phyloP scores from a whole-genome alignment of 2,888 invertebrate genomes.

The Agrotis exclamationis region DNA sequence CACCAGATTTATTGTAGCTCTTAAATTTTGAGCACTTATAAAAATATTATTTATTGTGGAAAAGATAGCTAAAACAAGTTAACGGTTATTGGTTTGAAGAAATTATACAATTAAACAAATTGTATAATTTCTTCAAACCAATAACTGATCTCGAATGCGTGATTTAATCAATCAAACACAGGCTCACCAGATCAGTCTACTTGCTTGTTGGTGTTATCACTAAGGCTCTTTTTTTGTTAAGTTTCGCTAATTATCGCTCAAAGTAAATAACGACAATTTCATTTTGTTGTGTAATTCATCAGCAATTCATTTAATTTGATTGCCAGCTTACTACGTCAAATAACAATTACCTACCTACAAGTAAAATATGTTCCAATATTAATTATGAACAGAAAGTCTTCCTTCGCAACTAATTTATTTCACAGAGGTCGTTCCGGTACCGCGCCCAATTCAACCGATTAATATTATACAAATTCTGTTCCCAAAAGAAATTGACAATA shows the following conservation, averaged over 20 bases:
- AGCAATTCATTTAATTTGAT: slow-evolving; percentile 7
- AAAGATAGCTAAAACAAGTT: background rate
- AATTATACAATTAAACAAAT: too few species aligned
- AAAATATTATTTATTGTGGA: slow-evolving; percentile 18
- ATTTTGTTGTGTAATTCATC: background rate
- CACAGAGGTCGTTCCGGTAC: slow-evolving; percentile 33
- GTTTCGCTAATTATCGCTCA: background rate
- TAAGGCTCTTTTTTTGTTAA: background rate
- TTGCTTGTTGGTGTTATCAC: background rate
- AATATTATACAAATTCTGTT: slow-evolving; percentile 51
- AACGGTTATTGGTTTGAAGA: slow-evolving; percentile 19
- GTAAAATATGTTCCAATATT: slow-evolving; percentile 23
- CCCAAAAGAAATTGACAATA: slow-evolving; percentile 55
- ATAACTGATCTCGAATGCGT: background rate
- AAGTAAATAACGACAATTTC: background rate
- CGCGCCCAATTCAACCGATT: slow-evolving; percentile 24
- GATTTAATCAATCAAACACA: background rate
- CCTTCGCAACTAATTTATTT: slow-evolving; percentile 41
- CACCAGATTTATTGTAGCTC: slow-evolving; percentile 48
- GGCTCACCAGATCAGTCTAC: background rate
- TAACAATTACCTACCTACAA: slow-evolving; percentile 1
- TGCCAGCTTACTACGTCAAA: slow-evolving; percentile 20
- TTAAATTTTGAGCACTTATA: slow-evolving; percentile 43
- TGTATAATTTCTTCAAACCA: background rate
- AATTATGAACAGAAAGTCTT: slow-evolving; percentile 38